Conservation (phyloP, 2,113 vertebrate genomes). For the Cochlearius cochlearius region DNA sequence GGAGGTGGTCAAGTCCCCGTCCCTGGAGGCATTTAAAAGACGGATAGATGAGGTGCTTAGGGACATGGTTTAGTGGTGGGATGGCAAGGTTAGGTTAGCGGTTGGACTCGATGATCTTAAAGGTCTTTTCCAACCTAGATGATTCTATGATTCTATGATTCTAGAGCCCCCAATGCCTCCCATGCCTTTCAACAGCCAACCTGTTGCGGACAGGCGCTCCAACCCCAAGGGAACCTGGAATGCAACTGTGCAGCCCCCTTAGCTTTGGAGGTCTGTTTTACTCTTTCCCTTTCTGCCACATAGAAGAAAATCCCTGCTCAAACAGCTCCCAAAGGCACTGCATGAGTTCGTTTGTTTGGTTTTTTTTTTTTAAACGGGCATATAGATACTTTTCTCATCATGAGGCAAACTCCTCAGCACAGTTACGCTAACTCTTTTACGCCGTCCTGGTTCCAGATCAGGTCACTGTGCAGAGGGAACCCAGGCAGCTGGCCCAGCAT, state of each 20-base stretch:
- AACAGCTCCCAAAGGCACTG: background rate
- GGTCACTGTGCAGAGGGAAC: background rate
- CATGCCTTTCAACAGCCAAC: background rate
- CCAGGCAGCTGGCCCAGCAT: background rate
- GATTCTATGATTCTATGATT: no score
- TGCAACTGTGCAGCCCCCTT: no score
- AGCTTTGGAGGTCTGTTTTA: background rate
- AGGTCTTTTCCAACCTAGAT: no score
- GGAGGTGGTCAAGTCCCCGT: no score
- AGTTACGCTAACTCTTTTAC: background rate
- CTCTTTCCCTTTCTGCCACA: background rate
- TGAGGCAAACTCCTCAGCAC: background rate
- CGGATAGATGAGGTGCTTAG: no score
- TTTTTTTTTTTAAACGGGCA: background rate
- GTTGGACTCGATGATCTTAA: no score
- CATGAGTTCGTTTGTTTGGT: background rate
- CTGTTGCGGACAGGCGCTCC: background rate
- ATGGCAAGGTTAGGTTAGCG: no score
- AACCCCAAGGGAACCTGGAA: background rate
- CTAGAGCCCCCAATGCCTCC: background rate
- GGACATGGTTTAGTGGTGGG: no score
- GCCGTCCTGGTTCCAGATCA: background rate
- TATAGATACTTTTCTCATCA: background rate
- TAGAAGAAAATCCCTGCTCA: background rate
- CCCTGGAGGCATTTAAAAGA: no score